Base-by-base conservation (phyloP, 2,888 invertebrate species). In the Drosophila falleni region DNA sequence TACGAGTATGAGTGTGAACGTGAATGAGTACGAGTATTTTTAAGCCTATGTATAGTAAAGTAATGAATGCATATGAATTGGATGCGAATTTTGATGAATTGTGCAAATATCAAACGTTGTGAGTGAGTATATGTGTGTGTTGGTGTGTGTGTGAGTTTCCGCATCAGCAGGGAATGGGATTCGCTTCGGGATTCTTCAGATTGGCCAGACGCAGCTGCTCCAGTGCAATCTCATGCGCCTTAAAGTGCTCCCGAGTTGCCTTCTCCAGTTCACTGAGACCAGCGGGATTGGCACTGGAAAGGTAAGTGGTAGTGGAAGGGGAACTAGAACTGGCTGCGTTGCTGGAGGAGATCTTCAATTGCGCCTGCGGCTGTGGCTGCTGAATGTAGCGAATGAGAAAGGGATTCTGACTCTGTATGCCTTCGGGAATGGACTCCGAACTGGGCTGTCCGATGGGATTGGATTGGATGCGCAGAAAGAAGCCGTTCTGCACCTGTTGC, bases 221-320 rank as follows among this genome's bases (percentile, higher is more conserved):
- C 64, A 90, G 71, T 0, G 92, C 92, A n/a, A 89, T 69, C 63
- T 91, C 90, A 37, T 92, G 92, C 3, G 92, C 92, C 4, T 85
- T 87, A 53, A 92, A 91, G 56, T 92, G 91, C 23, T 91, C 91
- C 19, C 83, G 84, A 1, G 86, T 91, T 9, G 92, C 92, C 61
- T 77, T 76, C 47, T 91, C 90, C 58, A 90, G 53, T 26, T 87
- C 88, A 41, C 78, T 74, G 50, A 84, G 50, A 1, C 53, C 53
- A 1, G 13, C 29, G 26, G 61, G 6, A 39, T 11, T 51, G 49
- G 33, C 13, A 44, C 15, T 46, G 11, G 46, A 13, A 6, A 3
- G 19, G 47, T 39, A 9, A 5, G 16, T 42, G 51, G 55, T 13
- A 19, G 10, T 39, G 23, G 37, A 11, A 19, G 6, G 8, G 42